A percentile compares a stretch with the other conserved stretches of the same genome.
phyloP scores from a whole-genome alignment of 2,888 invertebrate genomes.

The Pandemis cinnamomeana region DNA sequence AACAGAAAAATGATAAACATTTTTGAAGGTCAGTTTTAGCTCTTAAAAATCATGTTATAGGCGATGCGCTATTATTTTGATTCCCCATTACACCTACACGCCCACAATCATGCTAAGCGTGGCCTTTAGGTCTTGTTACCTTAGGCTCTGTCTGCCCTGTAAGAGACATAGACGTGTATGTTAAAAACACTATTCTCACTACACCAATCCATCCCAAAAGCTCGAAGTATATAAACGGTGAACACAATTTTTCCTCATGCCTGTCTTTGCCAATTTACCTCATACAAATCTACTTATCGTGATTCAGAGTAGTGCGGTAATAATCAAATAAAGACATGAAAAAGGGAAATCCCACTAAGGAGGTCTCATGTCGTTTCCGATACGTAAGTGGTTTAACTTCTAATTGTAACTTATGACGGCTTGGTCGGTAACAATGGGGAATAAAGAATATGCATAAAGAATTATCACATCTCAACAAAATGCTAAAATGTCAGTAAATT shows the following conservation, averaged over 20 bases:
- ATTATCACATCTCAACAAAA: no score
- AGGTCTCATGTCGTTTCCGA: conserved; percentile 31
- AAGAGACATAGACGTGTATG: no score
- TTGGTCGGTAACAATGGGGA: background rate
- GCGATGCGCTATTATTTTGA: no score
- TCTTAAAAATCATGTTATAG: no score
- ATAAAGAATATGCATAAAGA: no score
- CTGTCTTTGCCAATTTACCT: background rate
- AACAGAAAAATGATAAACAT: no score
- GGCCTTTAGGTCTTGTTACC: no score
- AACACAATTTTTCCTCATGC: background rate
- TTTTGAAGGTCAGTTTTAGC: no score
- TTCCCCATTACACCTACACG: no score
- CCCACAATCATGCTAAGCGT: no score
- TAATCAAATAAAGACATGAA: conserved; percentile 33
- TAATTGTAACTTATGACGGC: conserved; percentile 30
- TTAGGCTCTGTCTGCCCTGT: no score
- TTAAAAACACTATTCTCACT: background rate
- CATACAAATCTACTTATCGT: conserved; percentile 18
- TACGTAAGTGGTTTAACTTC: conserved; percentile 35
- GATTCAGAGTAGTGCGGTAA: conserved; percentile 18
- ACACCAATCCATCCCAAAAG: background rate
- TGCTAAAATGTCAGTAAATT: no score
- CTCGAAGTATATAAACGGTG: background rate
- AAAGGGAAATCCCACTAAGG: conserved; percentile 28